Percentiles rank a stretch among this genome's conserved stretches.
Evolutionary conservation across 2,888 invertebrate genomes (phyloP).

Genomic region (Megastigmus dorsalis): DNA sequence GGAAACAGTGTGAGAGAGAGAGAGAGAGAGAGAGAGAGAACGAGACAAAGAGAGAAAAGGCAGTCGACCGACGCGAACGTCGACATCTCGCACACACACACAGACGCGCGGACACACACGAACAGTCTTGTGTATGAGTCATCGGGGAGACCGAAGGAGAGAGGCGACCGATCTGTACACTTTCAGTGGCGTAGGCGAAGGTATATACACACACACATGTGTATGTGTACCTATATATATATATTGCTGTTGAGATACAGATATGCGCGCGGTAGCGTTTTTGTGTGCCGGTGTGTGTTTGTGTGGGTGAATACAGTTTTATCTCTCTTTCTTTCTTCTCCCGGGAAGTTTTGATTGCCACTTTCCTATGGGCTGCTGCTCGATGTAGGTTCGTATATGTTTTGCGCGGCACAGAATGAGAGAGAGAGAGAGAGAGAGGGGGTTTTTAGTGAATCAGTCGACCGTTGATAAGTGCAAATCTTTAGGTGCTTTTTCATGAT

Average conservation of each 20-base stretch:
- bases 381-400: not conserved
- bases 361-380: constrained; percentile 16
- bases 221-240: too few relatives aligned
- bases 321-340: not conserved
- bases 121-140: too few relatives aligned
- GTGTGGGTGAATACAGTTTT: not conserved
- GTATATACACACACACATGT: too few relatives aligned
- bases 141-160: too few relatives aligned
- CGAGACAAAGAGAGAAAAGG: not conserved
- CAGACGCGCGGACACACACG: too few relatives aligned
- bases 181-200: too few relatives aligned
- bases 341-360: constrained; percentile 37
- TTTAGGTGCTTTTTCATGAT: constrained; percentile 3
- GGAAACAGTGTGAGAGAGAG: constrained; percentile 25
- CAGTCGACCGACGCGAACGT: too few relatives aligned
- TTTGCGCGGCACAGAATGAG: not conserved
- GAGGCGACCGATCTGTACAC: too few relatives aligned
- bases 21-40: constrained; percentile 22
- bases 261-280: too few relatives aligned
- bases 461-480: constrained; percentile 37
- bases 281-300: not conserved
- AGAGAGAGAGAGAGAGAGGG: not conserved
- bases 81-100: too few relatives aligned
- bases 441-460: constrained; percentile 30
- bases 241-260: too few relatives aligned